Evolutionary conservation across 1,140 invertebrate genomes (phyloP), one percentile per base, ranked within the genome.

Genomic region (Aphis gossypii): DNA sequence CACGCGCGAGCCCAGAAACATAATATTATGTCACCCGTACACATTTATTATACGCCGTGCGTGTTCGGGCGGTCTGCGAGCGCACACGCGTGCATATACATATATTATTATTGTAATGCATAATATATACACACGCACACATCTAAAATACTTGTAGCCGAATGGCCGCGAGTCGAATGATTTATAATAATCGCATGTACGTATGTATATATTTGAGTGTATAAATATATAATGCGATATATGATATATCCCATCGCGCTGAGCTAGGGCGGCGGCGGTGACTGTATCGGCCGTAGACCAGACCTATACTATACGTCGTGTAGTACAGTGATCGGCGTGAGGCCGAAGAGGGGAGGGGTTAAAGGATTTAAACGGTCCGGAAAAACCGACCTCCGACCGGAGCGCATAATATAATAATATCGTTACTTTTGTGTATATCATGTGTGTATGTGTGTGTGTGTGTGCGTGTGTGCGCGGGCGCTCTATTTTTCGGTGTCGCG

Each of bases 351-450:
- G 86, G 8, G 87, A 23, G 51, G 20, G 88, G 86, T 51, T 48
- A 90, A 60, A 41, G 91, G 68, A 92, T 92, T 92, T 83, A 92
- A 92, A 92, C 76, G 91, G 76, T 83, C 91, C 23, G 91, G 91
- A 83, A 92, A 92, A 83, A 91, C n/a, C 68, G 90, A 76, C 18
- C 20, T 46, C 41, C 44, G 41, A 44, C 9, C 86, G 23, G 35
- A 25, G 30, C 60, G 30, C 60, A 76, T 76, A 76, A n/a, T n/a
- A 76, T 76, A 76, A 76, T 76, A n/a, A 76, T 76, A 14, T 9
- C 25, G 25, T 30, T 25, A 25, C 25, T 41, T 35, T 35, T 41
- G 38, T 41, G 38, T 41, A 41, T 35, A 35, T 35, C 38, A 2
- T 41, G 38, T 41, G 54, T 56, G 23, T 56, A 56, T 3, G 6